Base-by-base conservation (phyloP, 2,888 invertebrate species). In the Himalopsyche japonica region DNA sequence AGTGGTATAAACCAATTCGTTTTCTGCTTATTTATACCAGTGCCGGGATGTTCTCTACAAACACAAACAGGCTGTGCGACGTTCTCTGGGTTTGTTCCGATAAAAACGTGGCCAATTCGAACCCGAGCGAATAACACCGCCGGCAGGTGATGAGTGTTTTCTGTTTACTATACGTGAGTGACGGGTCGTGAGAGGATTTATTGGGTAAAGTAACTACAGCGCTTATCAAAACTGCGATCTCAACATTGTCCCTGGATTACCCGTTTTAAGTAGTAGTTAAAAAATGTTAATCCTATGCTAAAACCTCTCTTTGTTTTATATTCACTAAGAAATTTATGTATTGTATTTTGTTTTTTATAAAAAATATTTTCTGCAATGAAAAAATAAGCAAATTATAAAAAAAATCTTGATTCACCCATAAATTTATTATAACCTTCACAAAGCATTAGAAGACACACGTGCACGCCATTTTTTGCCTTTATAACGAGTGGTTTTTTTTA, bases 121-220 rank as follows among this genome's bases (percentile, higher is more conserved):
- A n/a, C 30, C 30, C 24, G 47, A 30, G 81, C 64, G 82, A 80
- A 57, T 82, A 80, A 80, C 64, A 34, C 27, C 64, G 70, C 10
- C 47, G 83, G 48, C 85, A 86, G 84, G 86, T 86, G 86, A 86
- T 79, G 82, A 82, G 84, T 84, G 82, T 80, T 84, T 86, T 82
- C 79, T 86, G 86, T 86, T 86, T 86, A 82, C 64, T 49, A 76
- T 84, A 86, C 86, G 86, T 85, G 86, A 85, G 86, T 48, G 76
- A 34, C 48, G 81, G 79, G 81, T 82, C 27, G 76, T 20, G 15
- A 18, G 81, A 83, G 57, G 86, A 80, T 85, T 86, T 83, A 84
- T 57, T 80, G 80, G 76, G 78, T 34, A 76, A 57, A 24, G 32
- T 34, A 37, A 18, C 47, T 76, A 76, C 79, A 4, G 43, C 43